phyloP scores from a whole-genome alignment of 2,888 invertebrate genomes.

The Tipula unca region DNA sequence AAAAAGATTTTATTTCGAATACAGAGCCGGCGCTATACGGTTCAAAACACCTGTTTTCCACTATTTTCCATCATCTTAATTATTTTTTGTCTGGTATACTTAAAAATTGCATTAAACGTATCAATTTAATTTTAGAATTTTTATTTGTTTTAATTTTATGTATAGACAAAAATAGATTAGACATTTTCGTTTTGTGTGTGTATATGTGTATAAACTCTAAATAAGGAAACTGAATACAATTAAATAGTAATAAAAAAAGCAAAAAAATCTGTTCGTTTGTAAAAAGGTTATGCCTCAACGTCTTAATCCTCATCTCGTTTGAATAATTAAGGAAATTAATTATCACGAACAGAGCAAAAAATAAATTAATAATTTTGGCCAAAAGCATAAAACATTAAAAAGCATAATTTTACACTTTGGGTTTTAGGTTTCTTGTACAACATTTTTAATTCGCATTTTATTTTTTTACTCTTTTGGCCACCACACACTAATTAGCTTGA shows the following conservation, averaged over 20 bases:
- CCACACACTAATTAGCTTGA: neutral
- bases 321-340: neutral
- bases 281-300: neutral
- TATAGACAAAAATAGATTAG: neutral
- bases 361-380: neutral
- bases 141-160: neutral
- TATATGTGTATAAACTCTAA: too few species aligned
- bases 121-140: neutral
- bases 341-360: neutral
- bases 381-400: neutral
- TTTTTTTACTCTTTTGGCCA: neutral
- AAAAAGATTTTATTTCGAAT: neutral
- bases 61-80: neutral
- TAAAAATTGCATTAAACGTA: neutral
- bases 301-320: neutral
- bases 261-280: neutral
- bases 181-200: neutral
- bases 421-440: neutral
- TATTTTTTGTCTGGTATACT: neutral
- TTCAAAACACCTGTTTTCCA: neutral
- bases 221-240: neutral
- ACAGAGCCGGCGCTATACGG: neutral
- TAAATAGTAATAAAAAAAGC: neutral
- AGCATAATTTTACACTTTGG: neutral
- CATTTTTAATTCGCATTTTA: neutral